A percentile compares a stretch with the other conserved stretches of the same genome.
Evolutionary conservation across 2,797 vertebrate species (phyloP).

Genomic region (Erethizon dorsatum): DNA sequence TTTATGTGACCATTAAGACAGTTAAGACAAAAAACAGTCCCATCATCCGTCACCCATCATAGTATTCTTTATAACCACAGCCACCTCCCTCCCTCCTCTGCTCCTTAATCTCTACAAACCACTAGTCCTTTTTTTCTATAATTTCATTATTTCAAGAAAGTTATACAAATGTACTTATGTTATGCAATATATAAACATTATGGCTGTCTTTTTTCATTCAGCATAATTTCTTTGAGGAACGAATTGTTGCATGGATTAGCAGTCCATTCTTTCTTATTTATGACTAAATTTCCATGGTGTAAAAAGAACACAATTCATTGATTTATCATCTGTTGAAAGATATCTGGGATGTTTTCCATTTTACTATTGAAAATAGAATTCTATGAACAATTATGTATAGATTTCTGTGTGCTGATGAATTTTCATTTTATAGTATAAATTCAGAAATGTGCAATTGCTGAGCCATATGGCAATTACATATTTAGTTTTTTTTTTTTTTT

Average conservation of each 20-base stretch:
- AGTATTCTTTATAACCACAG: not conserved
- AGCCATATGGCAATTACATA: not conserved
- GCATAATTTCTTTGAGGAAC: not conserved
- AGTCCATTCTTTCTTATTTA: not conserved
- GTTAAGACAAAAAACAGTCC: not conserved
- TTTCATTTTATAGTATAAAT: not conserved
- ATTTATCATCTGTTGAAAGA: not conserved
- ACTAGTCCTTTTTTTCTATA: not conserved
- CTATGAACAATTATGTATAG: not conserved
- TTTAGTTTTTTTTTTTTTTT: no score
- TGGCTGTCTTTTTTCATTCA: not conserved
- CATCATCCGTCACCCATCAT: no score
- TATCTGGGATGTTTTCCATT: not conserved
- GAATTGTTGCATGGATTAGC: not conserved
- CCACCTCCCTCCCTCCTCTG: rapidly evolving
- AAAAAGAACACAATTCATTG: not conserved
- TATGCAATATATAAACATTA: not conserved
- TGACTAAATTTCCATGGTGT: not conserved
- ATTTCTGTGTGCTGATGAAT: not conserved
- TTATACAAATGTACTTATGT: not conserved
- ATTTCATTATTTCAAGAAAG: not conserved
- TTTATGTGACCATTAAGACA: not conserved
- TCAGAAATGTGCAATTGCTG: not conserved
- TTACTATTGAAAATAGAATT: not conserved
- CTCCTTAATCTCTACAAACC: not conserved